A percentile compares a stretch with the other conserved stretches of the same genome.
These are phyloP conservation scores for Mesembrinibis cayennensis DNA, from an alignment of 2,113 vertebrate genomes.

Conservation along the genomic window DNA sequence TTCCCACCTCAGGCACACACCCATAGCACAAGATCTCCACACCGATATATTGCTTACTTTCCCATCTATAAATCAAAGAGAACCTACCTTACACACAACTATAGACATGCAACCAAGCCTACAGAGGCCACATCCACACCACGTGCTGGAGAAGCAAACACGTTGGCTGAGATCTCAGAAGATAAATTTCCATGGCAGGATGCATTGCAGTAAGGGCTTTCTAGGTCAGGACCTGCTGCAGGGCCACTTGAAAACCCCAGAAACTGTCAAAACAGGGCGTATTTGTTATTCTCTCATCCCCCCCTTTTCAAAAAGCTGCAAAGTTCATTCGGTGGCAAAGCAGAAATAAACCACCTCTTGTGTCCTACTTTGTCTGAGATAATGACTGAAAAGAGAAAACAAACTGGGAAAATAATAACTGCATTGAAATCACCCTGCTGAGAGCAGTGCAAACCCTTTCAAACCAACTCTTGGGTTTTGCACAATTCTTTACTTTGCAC, in stretches of 20 bases:
- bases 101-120: background rate
- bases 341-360: background rate
- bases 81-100: background rate
- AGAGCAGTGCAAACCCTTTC: background rate
- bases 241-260: background rate
- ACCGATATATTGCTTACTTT: background rate
- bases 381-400: background rate
- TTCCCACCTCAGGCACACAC: background rate
- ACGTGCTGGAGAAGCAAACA: background rate
- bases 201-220: background rate
- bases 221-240: background rate
- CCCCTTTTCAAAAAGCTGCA: background rate
- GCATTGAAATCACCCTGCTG: background rate
- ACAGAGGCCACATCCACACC: background rate
- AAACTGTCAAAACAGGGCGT: background rate
- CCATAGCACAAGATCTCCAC: fast-evolving
- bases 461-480: background rate
- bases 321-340: background rate
- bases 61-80: background rate
- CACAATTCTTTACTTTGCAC: background rate
- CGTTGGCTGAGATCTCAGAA: background rate
- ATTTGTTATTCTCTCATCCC: background rate
- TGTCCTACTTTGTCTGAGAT: background rate
- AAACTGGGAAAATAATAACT: fast-evolving
- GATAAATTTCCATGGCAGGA: background rate